phyloP scores from a whole-genome alignment of 2,797 vertebrate genomes.

The Sciaenops ocellatus region DNA sequence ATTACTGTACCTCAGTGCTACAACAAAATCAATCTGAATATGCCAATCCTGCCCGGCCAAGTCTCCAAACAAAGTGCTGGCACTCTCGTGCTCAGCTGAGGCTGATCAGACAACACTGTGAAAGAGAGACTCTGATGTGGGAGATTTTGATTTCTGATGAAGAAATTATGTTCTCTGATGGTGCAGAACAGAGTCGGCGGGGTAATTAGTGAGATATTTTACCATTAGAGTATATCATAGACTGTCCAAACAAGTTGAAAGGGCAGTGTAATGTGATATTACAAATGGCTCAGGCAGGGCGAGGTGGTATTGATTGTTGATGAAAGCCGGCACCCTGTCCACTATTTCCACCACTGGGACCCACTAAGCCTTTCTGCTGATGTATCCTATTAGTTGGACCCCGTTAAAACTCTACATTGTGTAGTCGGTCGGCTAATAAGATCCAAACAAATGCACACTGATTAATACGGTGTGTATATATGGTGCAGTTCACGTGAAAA shows the following conservation, averaged over 20 bases:
- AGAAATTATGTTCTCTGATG: constrained; percentile 17
- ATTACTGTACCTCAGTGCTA: constrained; percentile 67
- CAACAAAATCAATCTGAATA: constrained; percentile 74
- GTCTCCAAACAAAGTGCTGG: constrained; percentile 62
- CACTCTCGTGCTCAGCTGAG: constrained; percentile 15
- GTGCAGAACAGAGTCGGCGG: not conserved
- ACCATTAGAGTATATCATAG: constrained; percentile 9
- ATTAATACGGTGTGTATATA: not conserved
- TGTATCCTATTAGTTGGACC: constrained; percentile 42
- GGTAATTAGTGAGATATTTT: constrained; percentile 20
- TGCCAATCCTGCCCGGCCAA: constrained; percentile 56
- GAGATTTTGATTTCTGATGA: constrained; percentile 30
- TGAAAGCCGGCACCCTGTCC: constrained; percentile 56
- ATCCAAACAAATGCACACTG: constrained; percentile 6
- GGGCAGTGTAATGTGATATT: constrained; percentile 35
- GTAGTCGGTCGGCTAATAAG: constrained; percentile 12
- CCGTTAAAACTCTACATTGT: constrained; percentile 28
- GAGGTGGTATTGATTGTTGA: constrained; percentile 64
- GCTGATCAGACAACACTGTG: constrained; percentile 22
- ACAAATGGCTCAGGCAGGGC: constrained; percentile 36
- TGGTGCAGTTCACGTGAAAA: not conserved
- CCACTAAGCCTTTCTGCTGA: constrained; percentile 53
- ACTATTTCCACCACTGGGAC: constrained; percentile 53
- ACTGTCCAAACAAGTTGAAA: constrained; percentile 18
- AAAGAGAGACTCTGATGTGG: constrained; percentile 26